Base-by-base conservation (phyloP, 2,113 vertebrate species). In the Hyperoodon ampullatus region DNA sequence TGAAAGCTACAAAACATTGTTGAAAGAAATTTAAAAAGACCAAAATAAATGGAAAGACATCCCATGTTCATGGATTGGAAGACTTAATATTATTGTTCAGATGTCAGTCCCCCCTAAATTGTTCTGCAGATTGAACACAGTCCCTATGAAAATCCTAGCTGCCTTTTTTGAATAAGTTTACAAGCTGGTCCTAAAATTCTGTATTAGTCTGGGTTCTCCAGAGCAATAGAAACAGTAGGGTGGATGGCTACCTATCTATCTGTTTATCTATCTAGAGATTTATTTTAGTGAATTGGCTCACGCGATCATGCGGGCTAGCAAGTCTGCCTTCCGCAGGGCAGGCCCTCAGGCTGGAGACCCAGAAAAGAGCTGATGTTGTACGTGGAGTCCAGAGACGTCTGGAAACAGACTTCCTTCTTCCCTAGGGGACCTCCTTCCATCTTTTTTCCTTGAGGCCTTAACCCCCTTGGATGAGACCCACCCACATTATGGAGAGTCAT, bases 251-350 rank as follows among this genome's bases (percentile, higher is more conserved):
- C 21, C n/a, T 55, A 0, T 44, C 55, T 50, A 24, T 35, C 83
- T 86, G 3, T 11, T 8, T 75, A 2, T 35, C 83, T 39, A 6
- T 39, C 23, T 35, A 50, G 24, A 66, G 35, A 58, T 55, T 44
- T 68, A 44, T 24, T 44, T 60, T 61, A 72, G 60, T 63, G 18
- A 60, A 60, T 13, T 39, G 84, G 8, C 53, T 93, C 5, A 2
- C 0, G 8, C 8, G 0, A 9, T 39, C 35, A 8, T 47, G 60
- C 4, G 53, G 16, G 23, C 50, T 47, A 12, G 33, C 65, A 58
- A 80, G 39, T 68, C 83, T 30, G 8, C 58, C 77, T 68, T 78
- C 24, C 24, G 15, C 53, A 87, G n/a, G 47, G 23, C 7, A 4
- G 23, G 47, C 15, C 28, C 12, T 30, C 50, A 24, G 65, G 5